Evolutionary conservation across 2,888 invertebrate genomes (phyloP).

Genomic region (Phania funesta): DNA sequence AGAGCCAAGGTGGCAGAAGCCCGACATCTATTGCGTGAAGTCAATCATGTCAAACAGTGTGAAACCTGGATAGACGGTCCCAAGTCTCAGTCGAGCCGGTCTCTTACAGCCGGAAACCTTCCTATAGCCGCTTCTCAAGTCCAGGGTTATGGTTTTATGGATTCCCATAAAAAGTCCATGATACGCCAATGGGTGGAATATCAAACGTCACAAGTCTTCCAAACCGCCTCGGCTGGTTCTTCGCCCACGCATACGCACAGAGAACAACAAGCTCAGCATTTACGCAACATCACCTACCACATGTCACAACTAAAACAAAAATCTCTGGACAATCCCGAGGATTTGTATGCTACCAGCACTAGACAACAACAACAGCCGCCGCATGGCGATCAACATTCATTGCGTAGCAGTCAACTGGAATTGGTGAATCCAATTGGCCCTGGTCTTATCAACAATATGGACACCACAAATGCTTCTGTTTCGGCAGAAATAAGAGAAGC

Average conservation of each 20-base stretch:
- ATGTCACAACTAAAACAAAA: constrained; percentile 84
- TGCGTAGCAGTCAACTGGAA: constrained; percentile 81
- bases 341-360: constrained; percentile 66
- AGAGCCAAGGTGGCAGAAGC: constrained; percentile 91
- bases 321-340: constrained; percentile 74
- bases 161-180: constrained; percentile 95
- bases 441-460: constrained; percentile 81
- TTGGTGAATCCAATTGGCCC: constrained; percentile 83
- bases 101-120: constrained; percentile 80
- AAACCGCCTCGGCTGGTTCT: constrained; percentile 82
- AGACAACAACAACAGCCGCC: constrained; percentile 51
- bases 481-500: constrained; percentile 72
- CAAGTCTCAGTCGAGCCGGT: constrained; percentile 83
- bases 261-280: constrained; percentile 79
- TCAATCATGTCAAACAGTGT: constrained; percentile 87
- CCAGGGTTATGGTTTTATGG: constrained; percentile 92
- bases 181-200: constrained; percentile 96
- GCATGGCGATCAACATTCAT: constrained; percentile 76
- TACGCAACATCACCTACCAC: constrained; percentile 81
- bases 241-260: constrained; percentile 78
- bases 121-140: constrained; percentile 74
- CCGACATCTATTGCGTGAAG: constrained; percentile 88
- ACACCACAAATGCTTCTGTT: constrained; percentile 73
- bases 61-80: constrained; percentile 99
- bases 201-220: constrained; percentile 89